Evolutionary conservation across 2,113 vertebrate species (phyloP), one percentile per base, ranked within the genome.

Genomic region (Bucco capensis): DNA sequence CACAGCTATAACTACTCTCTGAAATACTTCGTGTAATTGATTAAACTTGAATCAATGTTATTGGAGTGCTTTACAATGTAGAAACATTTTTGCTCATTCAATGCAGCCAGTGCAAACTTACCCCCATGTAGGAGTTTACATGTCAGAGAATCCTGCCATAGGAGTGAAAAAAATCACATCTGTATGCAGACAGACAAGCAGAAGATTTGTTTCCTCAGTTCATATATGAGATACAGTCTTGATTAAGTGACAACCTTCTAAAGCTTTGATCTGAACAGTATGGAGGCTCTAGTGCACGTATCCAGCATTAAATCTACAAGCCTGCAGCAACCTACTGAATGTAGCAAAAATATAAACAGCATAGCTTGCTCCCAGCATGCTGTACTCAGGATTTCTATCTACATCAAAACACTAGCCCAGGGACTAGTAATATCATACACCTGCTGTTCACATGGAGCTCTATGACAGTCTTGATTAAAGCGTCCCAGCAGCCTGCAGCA

Each of bases 281-380:
- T 1, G 5, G 56, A 66, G 23, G 22, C 42, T 38, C 38, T 0
- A 0, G 51, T 11, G 42, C 3, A 2, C 2, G 0, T 2, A 22
- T 8, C 62, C 66, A 61, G 16, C 37, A 4, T 13, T 9, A 46
- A 40, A 37, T 31, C 57, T 49, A 1, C 15, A n/a, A 35, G 23
- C 24, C 27, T 10, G 12, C 44, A 30, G 49, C 28, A 21, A 1
- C 42, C 60, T 47, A 38, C 70, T 49, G 53, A 51, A 38, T 0
- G 9, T 27, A 30, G 49, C 49, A 75, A 33, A 64, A 84, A 67
- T 14, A 46, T 15, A n/a, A 71, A 31, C n/a, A 18, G 13, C 28
- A 3, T 4, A 0, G 1, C 35, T 79, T 1, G 0, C 30, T 49
- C 62, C 23, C 35, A 37, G 50, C 49, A 38, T 0, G 0, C 42